These are phyloP conservation scores for Sitta europaea DNA, from an alignment of 2,113 vertebrate genomes.

Conservation along the genomic window DNA sequence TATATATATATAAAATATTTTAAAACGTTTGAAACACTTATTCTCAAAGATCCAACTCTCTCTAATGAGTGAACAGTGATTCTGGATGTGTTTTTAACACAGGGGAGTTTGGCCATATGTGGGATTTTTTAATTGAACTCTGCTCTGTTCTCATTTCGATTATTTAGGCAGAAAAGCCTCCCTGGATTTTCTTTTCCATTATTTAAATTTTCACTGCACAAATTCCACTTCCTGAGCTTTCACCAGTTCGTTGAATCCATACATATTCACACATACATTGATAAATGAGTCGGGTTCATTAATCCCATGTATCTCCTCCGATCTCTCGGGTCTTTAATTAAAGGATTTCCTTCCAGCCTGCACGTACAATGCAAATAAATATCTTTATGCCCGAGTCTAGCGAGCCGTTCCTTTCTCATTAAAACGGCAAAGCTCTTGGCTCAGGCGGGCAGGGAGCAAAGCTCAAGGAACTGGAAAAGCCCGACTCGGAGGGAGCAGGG, in stretches of 20 bases:
- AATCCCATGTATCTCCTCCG: background rate
- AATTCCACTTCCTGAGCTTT: background rate
- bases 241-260: background rate
- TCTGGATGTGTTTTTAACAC: background rate
- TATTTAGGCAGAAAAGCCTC: background rate
- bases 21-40: background rate
- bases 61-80: background rate
- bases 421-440: slow-evolving; percentile 30
- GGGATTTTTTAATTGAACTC: background rate
- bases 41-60: background rate
- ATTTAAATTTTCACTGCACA: background rate
- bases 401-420: background rate
- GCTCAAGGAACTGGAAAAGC: slow-evolving; percentile 21
- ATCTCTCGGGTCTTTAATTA: slow-evolving; percentile 9
- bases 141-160: background rate
- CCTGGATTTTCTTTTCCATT: background rate
- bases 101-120: background rate
- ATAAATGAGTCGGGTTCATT: background rate
- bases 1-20: background rate
- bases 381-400: background rate
- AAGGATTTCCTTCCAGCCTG: slow-evolving; percentile 20
- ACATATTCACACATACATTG: background rate
- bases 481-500: background rate
- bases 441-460: background rate
- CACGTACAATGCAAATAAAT: background rate